Percentiles rank a stretch among this genome's conserved stretches.
Conservation (phyloP, 2,113 vertebrate genomes). For the Elephantulus edwardii region DNA sequence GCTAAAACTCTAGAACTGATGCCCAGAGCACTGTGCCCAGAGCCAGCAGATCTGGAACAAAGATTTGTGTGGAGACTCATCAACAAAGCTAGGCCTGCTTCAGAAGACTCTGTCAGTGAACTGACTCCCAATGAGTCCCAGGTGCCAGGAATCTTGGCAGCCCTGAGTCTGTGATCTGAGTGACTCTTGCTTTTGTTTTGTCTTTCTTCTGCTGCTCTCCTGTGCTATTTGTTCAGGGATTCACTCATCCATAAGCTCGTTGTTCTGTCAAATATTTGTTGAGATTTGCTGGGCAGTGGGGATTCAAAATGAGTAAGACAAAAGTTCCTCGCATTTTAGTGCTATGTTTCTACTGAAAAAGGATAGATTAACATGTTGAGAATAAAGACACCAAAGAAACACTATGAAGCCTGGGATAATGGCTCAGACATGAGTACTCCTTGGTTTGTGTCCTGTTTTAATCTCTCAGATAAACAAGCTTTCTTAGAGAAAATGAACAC, state of each 20-base stretch:
- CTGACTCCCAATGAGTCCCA: accelerated
- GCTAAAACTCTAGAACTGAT: neutral
- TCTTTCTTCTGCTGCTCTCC: neutral
- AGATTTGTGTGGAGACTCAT: neutral
- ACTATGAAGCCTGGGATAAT: neutral
- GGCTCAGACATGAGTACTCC: accelerated
- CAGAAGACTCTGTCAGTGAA: neutral
- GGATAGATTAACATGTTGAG: no score
- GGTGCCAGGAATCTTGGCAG: accelerated
- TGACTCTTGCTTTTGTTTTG: neutral
- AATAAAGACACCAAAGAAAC: neutral
- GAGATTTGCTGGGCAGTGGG: neutral
- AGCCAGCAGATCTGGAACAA: no score
- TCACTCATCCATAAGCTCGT: neutral
- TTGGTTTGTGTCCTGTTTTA: neutral
- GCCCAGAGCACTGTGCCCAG: accelerated
- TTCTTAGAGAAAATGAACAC: neutral
- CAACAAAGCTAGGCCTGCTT: neutral
- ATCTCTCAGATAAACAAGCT: neutral
- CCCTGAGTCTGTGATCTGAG: neutral
- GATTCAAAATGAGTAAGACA: constrained; percentile 21
- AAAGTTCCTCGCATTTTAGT: neutral
- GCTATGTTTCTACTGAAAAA: neutral
- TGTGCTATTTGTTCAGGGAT: neutral
- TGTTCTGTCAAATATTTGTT: neutral